Evolutionary conservation across 1,140 invertebrate species (phyloP).

Genomic region (Babylonia areolata): DNA sequence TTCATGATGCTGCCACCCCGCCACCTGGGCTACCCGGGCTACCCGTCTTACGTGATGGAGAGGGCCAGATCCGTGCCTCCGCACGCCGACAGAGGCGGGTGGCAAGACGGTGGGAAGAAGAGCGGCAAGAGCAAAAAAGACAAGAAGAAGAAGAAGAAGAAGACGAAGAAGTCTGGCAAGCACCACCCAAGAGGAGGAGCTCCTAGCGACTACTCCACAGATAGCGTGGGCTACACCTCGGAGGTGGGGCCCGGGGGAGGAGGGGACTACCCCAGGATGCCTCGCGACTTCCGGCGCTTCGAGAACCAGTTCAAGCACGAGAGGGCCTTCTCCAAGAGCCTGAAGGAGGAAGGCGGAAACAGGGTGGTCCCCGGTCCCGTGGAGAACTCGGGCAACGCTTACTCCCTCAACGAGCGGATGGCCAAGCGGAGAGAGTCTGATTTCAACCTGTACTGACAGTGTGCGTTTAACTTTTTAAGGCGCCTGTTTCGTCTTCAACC

Average conservation of each 20-base stretch:
- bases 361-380: conserved; percentile 25
- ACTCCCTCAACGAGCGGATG: conserved; percentile 60
- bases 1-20: conserved; percentile 12
- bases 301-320: conserved; percentile 69
- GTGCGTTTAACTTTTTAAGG: too few species aligned
- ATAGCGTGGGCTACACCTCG: conserved; percentile 63
- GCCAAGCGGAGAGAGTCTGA: conserved; percentile 29
- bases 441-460: conserved; percentile 53
- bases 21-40: conserved; percentile 44
- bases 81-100: conserved; percentile 44
- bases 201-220: conserved; percentile 53
- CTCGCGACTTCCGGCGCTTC: conserved; percentile 60
- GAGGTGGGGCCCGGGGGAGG: conserved; percentile 50
- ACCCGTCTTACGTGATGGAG: conserved; percentile 41
- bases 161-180: conserved; percentile 49
- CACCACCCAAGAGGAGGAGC: background rate
- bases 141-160: conserved; percentile 58
- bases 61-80: conserved; percentile 53
- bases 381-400: conserved; percentile 43
- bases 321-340: conserved; percentile 63
- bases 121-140: conserved; percentile 41
- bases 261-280: conserved; percentile 48
- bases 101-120: conserved; percentile 45
- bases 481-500: too few species aligned
- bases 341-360: conserved; percentile 48